Percentiles rank a stretch among this genome's conserved stretches.
phyloP scores from a whole-genome alignment of 2,888 invertebrate genomes.

The Plemyria rubiginata region DNA sequence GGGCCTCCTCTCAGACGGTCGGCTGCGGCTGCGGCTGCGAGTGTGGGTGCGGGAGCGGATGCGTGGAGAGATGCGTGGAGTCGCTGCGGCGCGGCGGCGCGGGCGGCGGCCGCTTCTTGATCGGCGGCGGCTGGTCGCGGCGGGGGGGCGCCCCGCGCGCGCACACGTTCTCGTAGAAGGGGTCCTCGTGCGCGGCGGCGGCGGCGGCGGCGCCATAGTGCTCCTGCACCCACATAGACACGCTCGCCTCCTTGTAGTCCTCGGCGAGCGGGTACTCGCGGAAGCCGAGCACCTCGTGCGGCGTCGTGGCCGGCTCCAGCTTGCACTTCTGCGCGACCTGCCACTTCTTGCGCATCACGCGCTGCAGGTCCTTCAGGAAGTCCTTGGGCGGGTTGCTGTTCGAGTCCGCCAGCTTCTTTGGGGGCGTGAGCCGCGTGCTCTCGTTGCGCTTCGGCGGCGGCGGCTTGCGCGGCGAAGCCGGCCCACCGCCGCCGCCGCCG shows the following conservation, averaged over 20 bases:
- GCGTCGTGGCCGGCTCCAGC: constrained; percentile 93
- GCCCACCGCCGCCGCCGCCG: too few species aligned
- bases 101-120: constrained; percentile 92
- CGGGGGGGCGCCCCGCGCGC: constrained; percentile 56
- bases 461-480: constrained; percentile 88
- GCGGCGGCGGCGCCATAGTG: constrained; percentile 90
- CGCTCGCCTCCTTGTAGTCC: constrained; percentile 91
- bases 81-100: constrained; percentile 96
- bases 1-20: constrained; percentile 55
- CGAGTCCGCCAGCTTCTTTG: constrained; percentile 90
- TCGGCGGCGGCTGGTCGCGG: constrained; percentile 68
- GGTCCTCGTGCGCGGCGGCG: constrained; percentile 85
- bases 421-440: constrained; percentile 89
- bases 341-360: constrained; percentile 97
- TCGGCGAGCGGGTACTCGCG: constrained; percentile 91
- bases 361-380: constrained; percentile 94
- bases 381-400: constrained; percentile 91
- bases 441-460: constrained; percentile 91
- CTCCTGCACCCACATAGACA: constrained; percentile 95
- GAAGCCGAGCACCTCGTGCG: constrained; percentile 96
- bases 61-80: constrained; percentile 74
- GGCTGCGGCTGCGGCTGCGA: constrained; percentile 64
- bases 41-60: constrained; percentile 48
- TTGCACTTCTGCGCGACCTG: constrained; percentile 97
- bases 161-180: constrained; percentile 91